Conservation (phyloP, 1,140 invertebrate species). For the Cydia splendana region DNA sequence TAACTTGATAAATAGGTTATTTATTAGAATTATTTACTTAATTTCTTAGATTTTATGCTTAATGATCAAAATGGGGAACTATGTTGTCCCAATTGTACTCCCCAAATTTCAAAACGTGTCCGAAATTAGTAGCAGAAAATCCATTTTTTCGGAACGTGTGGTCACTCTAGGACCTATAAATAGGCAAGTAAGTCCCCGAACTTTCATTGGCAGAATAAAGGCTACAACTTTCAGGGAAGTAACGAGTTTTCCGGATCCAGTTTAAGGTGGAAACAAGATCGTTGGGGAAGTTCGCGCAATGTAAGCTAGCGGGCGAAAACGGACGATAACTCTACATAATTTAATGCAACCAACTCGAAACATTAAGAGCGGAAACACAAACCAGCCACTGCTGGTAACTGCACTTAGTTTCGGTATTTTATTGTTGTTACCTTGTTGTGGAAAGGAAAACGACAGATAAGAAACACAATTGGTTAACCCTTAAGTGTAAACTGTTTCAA, state of each 20-base stretch:
- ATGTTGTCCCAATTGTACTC: no score
- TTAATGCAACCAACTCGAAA: neutral
- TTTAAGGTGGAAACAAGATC: slow-evolving; percentile 6
- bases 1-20: no score
- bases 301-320: neutral
- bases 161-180: slow-evolving; percentile 45
- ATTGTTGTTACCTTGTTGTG: neutral
- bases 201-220: slow-evolving; percentile 28
- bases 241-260: slow-evolving; percentile 24
- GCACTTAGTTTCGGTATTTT: neutral
- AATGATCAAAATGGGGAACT: no score
- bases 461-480: neutral
- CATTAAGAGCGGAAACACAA: neutral
- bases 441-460: neutral
- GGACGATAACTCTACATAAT: neutral
- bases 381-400: neutral
- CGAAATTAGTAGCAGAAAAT: no score
- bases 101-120: no score
- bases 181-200: slow-evolving; percentile 33
- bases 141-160: neutral
- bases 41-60: no score
- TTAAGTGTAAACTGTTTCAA: no score
- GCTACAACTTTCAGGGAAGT: slow-evolving; percentile 14
- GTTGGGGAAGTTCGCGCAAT: slow-evolving; percentile 5
- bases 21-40: no score